phyloP scores from a whole-genome alignment of 2,888 invertebrate genomes.

The Silvanus unidentatus region DNA sequence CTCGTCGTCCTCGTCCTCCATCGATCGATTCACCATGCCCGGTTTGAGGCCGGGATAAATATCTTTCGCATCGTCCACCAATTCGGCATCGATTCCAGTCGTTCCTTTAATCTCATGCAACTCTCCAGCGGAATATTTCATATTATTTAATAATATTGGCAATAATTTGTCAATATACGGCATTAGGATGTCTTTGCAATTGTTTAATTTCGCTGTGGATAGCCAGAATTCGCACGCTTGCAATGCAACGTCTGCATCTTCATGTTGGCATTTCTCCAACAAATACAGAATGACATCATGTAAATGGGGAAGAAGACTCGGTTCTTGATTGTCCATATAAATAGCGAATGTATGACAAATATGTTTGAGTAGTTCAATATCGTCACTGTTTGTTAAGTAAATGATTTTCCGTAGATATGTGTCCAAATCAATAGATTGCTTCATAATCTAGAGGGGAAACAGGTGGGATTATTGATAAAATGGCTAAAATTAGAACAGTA shows the following conservation, averaged over 20 bases:
- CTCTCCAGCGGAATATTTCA: slow-evolving; percentile 97
- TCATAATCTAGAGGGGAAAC: slow-evolving; percentile 31
- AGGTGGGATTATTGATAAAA: too few relatives aligned
- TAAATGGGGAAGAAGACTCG: slow-evolving; percentile 91
- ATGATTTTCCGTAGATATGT: slow-evolving; percentile 75
- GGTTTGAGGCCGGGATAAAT: slow-evolving; percentile 97
- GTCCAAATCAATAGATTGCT: slow-evolving; percentile 36
- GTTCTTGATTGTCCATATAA: slow-evolving; percentile 83
- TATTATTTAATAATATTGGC: slow-evolving; percentile 89
- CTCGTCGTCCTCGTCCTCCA: slow-evolving; percentile 61
- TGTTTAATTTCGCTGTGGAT: slow-evolving; percentile 86
- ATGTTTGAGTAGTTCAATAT: slow-evolving; percentile 93
- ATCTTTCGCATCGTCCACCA: slow-evolving; percentile 93
- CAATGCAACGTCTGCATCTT: slow-evolving; percentile 87
- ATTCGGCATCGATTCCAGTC: slow-evolving; percentile 91
- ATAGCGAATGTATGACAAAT: slow-evolving; percentile 95
- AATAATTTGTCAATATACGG: slow-evolving; percentile 80
- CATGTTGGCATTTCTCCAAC: slow-evolving; percentile 86
- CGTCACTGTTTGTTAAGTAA: slow-evolving; percentile 87
- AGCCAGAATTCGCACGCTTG: slow-evolving; percentile 99
- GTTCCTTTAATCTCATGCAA: slow-evolving; percentile 89
- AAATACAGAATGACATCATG: slow-evolving; percentile 97
- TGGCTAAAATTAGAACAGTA: slow-evolving; percentile 8
- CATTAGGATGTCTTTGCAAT: slow-evolving; percentile 85
- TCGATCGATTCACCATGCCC: slow-evolving; percentile 47